A percentile compares a stretch with the other conserved stretches of the same genome.
Conservation (phyloP, 2,797 vertebrate species). For the Hypotaenidia philippensis region DNA sequence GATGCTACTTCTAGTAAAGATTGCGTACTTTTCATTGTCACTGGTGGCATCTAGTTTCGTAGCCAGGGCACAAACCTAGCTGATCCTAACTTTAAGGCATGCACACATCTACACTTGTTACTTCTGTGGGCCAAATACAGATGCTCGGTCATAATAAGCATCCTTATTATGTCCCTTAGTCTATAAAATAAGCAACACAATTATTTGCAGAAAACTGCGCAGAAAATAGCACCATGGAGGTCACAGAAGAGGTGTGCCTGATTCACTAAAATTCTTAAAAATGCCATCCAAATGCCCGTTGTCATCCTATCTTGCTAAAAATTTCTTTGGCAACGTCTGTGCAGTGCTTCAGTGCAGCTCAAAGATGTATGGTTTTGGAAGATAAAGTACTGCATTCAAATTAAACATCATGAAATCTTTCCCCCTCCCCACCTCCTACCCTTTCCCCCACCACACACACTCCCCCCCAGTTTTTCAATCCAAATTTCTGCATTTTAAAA, state of each 20-base stretch:
- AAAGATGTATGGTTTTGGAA: neutral
- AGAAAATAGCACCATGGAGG: neutral
- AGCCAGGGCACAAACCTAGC: accelerated
- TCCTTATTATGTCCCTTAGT: neutral
- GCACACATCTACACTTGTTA: neutral
- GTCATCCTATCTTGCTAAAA: neutral
- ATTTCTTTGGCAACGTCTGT: neutral
- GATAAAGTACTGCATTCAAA: neutral
- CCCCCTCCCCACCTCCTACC: neutral
- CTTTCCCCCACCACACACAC: too few species aligned
- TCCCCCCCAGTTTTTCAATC: neutral
- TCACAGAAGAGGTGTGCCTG: neutral
- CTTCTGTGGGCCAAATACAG: neutral
- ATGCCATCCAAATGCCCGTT: neutral
- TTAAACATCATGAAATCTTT: neutral
- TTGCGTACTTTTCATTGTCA: accelerated
- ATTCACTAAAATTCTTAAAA: neutral
- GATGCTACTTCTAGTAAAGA: neutral
- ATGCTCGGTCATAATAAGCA: neutral
- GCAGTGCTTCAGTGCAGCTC: neutral
- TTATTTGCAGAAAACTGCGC: neutral
- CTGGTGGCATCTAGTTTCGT: accelerated
- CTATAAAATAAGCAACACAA: neutral
- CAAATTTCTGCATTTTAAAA: neutral
- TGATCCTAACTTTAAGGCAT: neutral